Evolutionary conservation across 1,140 invertebrate genomes (phyloP), one percentile per base, ranked within the genome.

Genomic region (Hyposmocoma kahamanoa): DNA sequence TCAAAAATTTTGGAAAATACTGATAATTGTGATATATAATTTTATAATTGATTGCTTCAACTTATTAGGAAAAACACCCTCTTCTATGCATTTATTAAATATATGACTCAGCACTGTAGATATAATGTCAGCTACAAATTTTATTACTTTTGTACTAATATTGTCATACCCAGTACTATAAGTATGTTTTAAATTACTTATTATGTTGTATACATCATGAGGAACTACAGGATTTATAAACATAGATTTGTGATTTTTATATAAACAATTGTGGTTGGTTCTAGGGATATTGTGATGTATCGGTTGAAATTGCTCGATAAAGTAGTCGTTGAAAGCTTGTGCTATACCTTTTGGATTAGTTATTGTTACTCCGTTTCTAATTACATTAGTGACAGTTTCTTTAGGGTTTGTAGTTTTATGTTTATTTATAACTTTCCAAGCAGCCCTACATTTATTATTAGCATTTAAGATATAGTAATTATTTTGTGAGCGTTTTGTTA

Each of bases 151-250:
- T 34, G 51, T 53, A 34, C 10, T 20, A 22, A 53, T 43, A 26
- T 32, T 30, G 47, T 53, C 51, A 36, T 47, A 43, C 5, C 44
- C 51, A 17, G 43, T 45, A 34, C 51, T 53, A 19, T 21, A 28
- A 3, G 43, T 53, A 42, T 53, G 46, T 41, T 53, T 53, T 10
- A 53, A 20, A 13, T 22, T 26, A n/a, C 28, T 47, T 22, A 53
- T 53, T 20, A 43, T 43, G 30, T 17, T 22, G 13, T 11, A 13
- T 19, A 54, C 48, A 22, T 54, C 52, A 47, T 30, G 6, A 17
- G 52, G 22, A n/a, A 24, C 17, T 6, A 11, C 15, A 1, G 44
- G 44, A 20, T 24, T 38, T 15, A 48, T 54, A 28, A 48, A 48
- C 20, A 54, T 18, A 4, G 52, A 44, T 9, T 21, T 22, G 21